Conservation (phyloP, 2,797 vertebrate genomes). For the Phrynocephalus forsythii region DNA sequence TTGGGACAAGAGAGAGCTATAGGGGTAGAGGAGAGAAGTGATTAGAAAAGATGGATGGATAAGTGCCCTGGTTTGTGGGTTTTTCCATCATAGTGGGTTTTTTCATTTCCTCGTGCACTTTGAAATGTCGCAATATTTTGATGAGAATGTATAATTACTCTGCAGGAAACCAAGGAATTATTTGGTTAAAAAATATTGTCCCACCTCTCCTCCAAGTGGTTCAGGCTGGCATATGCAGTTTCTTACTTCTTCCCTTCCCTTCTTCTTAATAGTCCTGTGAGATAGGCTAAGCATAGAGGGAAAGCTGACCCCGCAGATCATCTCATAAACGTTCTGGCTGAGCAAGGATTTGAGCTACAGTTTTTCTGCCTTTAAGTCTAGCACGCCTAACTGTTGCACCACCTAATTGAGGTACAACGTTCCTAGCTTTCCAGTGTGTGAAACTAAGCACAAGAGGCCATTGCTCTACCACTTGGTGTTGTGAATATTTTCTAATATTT, state of each 20-base stretch:
- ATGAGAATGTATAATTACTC: background rate
- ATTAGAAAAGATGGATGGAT: background rate
- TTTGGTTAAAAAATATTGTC: background rate
- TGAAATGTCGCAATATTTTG: background rate
- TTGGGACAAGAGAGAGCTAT: conserved; percentile 41
- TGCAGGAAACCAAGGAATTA: background rate
- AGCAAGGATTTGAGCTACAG: background rate
- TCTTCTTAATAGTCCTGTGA: background rate
- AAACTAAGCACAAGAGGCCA: background rate
- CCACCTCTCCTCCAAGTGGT: background rate
- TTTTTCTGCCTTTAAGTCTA: background rate
- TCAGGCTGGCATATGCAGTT: background rate
- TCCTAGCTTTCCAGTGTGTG: background rate
- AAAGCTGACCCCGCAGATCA: background rate
- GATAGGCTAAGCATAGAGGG: background rate
- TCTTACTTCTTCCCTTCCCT: background rate
- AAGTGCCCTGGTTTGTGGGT: conserved; percentile 46
- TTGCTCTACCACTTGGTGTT: background rate
- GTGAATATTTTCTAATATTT: background rate
- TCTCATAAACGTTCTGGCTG: background rate
- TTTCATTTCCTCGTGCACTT: background rate
- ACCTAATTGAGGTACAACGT: background rate
- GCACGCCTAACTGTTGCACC: background rate
- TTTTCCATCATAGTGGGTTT: conserved; percentile 43
- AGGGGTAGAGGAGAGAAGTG: conserved; percentile 36